phyloP scores from a whole-genome alignment of 2,113 vertebrate species.

The Callaeas wilsoni region DNA sequence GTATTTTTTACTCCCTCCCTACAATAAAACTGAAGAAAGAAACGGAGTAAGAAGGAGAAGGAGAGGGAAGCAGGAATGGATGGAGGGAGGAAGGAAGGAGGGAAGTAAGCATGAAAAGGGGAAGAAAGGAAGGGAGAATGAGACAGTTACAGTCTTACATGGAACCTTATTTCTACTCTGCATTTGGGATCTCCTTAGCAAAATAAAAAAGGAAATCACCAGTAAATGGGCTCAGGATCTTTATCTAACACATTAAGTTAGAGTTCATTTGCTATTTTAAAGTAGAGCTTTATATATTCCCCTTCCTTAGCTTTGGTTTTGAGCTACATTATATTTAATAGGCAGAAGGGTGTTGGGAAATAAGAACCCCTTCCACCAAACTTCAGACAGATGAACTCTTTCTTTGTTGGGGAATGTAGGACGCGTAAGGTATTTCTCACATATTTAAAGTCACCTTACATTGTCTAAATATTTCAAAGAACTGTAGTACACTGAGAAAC shows the following conservation, averaged over 20 bases:
- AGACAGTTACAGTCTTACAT: background rate
- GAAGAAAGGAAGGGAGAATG: background rate
- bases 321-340: background rate
- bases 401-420: background rate
- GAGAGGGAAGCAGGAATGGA: background rate
- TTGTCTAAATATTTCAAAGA: background rate
- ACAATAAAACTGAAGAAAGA: background rate
- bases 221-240: background rate
- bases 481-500: background rate
- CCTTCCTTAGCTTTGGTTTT: background rate
- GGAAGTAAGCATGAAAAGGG: background rate
- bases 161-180: background rate
- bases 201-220: background rate
- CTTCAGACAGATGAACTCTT: background rate
- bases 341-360: background rate
- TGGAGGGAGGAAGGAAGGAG: background rate
- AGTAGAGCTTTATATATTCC: background rate
- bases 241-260: background rate
- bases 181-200: background rate
- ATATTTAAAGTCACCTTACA: background rate
- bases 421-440: background rate
- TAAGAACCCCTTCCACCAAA: background rate
- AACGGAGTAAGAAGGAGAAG: background rate
- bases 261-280: background rate
- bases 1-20: background rate